These are phyloP conservation scores for Epinotia nisella DNA, from an alignment of 2,888 invertebrate genomes.

Conservation along the genomic window DNA sequence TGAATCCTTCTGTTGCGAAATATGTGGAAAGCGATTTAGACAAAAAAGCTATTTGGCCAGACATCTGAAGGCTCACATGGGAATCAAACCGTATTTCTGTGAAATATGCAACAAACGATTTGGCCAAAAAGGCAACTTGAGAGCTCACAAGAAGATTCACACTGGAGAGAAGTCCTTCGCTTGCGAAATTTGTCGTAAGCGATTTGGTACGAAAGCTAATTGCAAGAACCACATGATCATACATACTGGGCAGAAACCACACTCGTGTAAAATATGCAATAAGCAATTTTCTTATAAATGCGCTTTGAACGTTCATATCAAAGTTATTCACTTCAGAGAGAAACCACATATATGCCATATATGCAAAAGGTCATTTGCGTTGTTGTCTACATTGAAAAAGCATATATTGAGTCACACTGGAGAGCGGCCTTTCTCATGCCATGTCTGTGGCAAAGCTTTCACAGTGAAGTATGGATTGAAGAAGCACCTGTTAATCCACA, in stretches of 20 bases:
- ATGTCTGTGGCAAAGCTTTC: conserved; percentile 18
- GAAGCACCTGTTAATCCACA: conserved; percentile 15
- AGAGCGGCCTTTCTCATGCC: conserved; percentile 16
- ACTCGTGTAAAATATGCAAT: conserved; percentile 24
- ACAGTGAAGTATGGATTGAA: conserved; percentile 21
- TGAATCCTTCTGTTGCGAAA: conserved; percentile 21
- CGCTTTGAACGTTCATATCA: conserved; percentile 29
- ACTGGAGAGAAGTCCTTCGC: conserved; percentile 18
- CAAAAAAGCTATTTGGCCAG: conserved; percentile 30
- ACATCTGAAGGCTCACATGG: conserved; percentile 21
- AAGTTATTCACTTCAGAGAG: conserved; percentile 23
- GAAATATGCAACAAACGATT: conserved; percentile 24
- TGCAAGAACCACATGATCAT: conserved; percentile 28
- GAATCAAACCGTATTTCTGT: conserved; percentile 22
- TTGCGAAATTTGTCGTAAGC: conserved; percentile 21
- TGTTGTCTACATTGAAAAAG: conserved; percentile 16
- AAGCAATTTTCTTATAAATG: conserved; percentile 30
- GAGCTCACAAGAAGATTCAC: conserved; percentile 23
- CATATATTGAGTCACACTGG: conserved; percentile 26
- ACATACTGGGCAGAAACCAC: conserved; percentile 26
- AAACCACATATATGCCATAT: conserved; percentile 22
- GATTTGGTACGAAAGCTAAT: conserved; percentile 23
- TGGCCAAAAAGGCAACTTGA: conserved; percentile 20
- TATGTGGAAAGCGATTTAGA: conserved; percentile 22
- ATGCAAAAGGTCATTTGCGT: conserved; percentile 28